phyloP scores from a whole-genome alignment of 2,888 invertebrate species.

The Latrodectus hesperus region DNA sequence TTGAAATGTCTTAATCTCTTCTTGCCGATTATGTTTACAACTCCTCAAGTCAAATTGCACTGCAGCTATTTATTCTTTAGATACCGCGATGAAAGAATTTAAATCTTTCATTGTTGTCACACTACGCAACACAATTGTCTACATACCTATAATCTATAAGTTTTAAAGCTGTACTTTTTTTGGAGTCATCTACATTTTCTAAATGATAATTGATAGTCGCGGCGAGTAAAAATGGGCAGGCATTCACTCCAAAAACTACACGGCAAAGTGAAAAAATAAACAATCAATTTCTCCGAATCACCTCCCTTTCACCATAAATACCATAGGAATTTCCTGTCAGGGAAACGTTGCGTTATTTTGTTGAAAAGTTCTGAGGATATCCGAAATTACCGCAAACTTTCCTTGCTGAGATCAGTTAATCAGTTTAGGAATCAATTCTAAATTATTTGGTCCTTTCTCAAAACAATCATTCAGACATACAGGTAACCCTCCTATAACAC shows the following conservation, averaged over 20 bases:
- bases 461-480: constrained; percentile 9
- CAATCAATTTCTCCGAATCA: background rate
- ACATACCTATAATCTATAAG: background rate
- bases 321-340: background rate
- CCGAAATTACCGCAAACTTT: background rate
- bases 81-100: background rate
- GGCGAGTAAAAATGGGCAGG: background rate
- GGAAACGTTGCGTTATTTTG: background rate
- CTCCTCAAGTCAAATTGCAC: constrained; percentile 13
- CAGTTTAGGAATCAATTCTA: too few relatives aligned
- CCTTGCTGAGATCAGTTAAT: background rate
- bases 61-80: background rate
- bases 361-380: background rate
- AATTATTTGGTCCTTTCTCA: background rate
- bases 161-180: background rate
- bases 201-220: background rate
- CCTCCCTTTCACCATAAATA: constrained; percentile 6
- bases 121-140: constrained; percentile 2
- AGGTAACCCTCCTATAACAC: too few relatives aligned
- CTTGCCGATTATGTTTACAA: background rate
- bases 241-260: constrained; percentile 2
- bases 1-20: background rate
- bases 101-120: background rate
- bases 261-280: background rate
- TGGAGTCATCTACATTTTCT: background rate